Base-by-base conservation (phyloP, 2,888 invertebrate species). In the Subacronicta megacephala region DNA sequence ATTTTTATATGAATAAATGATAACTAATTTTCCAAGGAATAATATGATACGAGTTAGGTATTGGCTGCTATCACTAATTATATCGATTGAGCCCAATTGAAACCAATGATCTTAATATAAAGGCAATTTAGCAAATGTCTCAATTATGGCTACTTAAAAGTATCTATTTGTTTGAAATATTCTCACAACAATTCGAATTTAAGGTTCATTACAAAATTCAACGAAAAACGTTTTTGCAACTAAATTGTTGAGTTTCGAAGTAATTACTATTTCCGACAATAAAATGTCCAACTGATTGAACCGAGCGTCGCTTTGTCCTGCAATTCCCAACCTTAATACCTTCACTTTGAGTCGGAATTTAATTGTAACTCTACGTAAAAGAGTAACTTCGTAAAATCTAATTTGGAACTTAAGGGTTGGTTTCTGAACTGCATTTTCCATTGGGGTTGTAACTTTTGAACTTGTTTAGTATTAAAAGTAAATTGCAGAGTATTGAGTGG, bases 361-460 rank as follows among this genome's bases (percentile, higher is more conserved):
- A 63, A 69, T 62, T 63, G 57, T 44, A 62, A 53, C 38, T 71
- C 36, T 40, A 36, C 50, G 33, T 52, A 18, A 54, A 67, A 62
- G 59, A 18, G 35, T 62, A 59, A 71, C 66, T 69, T 66, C 17
- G 41, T 26, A 26, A 58, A 65, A 76, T 74, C 49, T 65, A 63
- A 77, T 76, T 76, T 74, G 35, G 12, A 72, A 72, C 64, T 77
- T 62, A 63, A 56, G 52, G 58, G 72, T 71, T 59, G 63, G 71
- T 60, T 60, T 69, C 41, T 63, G 54, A 52, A 59, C 44, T 76
- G 62, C 67, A 77, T 71, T 74, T 75, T 64, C 43, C 43, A 60
- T 59, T 62, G 54, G 59, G 52, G 44, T 62, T 62, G 41, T 59
- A 61, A 63, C 41, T 65, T 74, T 54, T 58, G 54, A 66, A 62